Evolutionary conservation across 1,140 invertebrate genomes (phyloP), one percentile per base, ranked within the genome.

Genomic region (Asbolus verrucosus): DNA sequence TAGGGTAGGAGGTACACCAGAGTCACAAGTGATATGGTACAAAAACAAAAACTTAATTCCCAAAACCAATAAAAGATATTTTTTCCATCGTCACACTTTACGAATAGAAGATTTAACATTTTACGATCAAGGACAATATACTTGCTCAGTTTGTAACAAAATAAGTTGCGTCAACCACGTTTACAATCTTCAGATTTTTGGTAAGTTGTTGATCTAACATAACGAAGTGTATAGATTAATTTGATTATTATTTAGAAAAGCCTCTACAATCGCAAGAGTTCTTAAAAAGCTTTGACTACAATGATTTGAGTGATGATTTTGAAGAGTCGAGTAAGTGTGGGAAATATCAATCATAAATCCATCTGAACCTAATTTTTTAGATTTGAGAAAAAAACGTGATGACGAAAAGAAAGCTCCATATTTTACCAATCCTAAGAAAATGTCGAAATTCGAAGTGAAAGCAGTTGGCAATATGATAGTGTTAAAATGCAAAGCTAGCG

Each of bases 401-500:
- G 14, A 4, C 46, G 11, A 30, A 27, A 2, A 11, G 46, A 54
- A 54, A 13, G 33, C 33, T 36, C 0, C 84, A 83, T 0, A 72
- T 75, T 2, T 87, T 87, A 76, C 84, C 14, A 54, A 24, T n/a
- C 59, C 59, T 1, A 86, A 75, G 31, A 84, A 85, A 61, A 85
- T 87, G 84, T 80, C 82, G 19, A 75, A 77, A 43, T 2, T 81
- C 1, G 76, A 89, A 0, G 86, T 87, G 1, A 87, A 88, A 70
- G 89, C 90, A 0, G 91, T 90, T 4, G 91, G 90, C 4, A 90
- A 88, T 50, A 87, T 85, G 75, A 77, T 90, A 0, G 81, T 82
- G 31, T 78, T 93, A 0, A 87, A 85, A 66, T 94, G 91, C 78
- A 85, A 85, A 14, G 88, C 88, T 3, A 76, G 81, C 16, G 88